Base-by-base conservation (phyloP, 2,797 vertebrate genomes). In the Artibeus lituratus region DNA sequence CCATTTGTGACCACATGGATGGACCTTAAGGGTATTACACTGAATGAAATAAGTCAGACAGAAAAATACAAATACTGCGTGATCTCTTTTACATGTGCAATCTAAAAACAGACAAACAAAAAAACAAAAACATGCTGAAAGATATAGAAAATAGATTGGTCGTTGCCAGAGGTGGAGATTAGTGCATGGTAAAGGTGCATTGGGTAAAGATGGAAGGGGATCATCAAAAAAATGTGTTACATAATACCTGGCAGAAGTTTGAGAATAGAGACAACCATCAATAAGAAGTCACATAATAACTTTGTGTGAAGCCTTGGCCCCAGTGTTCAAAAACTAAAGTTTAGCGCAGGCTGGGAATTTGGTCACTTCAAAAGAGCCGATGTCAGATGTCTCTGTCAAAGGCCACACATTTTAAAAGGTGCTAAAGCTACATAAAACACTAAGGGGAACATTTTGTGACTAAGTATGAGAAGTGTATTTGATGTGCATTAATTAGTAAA, bases 401-500 rank as follows among this genome's bases (percentile, higher is more conserved):
- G 57, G 15, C 11, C 7, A 72, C 35, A 39, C 0, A 47, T 51
- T 65, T 83, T 77, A 57, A 72, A 95, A 55, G 47, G 32, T 76
- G n/a, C 12, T 91, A 69, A 65, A 69, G 32, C 14, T 85, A 42
- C 18, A 22, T 51, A 19, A 8, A 88, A 85, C 16, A 44, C 16
- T 29, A 67, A 44, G 16, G 35, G 10, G 35, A 70, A 11, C 39
- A 82, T 59, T 81, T 85, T 77, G 51, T 15, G 29, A 59, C 37
- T 77, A 87, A 82, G 44, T n/a, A 21, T 53, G 26, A 94, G 47
- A 94, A 78, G 3, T 90, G 3, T 62, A 74, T 62, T 82, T 92
- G 69, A 91, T 77, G 24, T 39, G 76, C 21, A 62, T 86, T 93
- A 92, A 90, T 51, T 92, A 82, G 72, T 88, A 84, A 93, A 91